phyloP scores from a whole-genome alignment of 1,140 invertebrate species.

The Aplysia californica region DNA sequence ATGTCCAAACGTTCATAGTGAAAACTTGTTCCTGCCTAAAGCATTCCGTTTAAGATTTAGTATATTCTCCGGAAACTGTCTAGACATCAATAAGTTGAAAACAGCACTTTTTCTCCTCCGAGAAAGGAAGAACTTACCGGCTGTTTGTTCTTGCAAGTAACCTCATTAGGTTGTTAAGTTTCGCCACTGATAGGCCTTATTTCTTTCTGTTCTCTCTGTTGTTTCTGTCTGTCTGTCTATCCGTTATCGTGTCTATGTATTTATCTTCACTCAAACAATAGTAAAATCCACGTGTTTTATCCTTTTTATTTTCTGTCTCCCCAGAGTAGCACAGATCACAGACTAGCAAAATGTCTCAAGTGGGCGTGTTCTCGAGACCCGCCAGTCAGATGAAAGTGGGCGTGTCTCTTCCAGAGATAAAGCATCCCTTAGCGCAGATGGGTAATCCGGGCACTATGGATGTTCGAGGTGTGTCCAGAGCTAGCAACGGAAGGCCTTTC shows the following conservation, averaged over 20 bases:
- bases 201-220: background rate
- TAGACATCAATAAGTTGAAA: background rate
- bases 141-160: background rate
- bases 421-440: conserved; percentile 36
- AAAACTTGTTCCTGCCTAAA: too few relatives aligned
- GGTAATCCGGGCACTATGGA: conserved; percentile 56
- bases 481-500: conserved; percentile 40
- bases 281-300: background rate
- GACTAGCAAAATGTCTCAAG: conserved; percentile 18
- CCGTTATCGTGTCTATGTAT: background rate
- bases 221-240: background rate
- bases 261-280: background rate
- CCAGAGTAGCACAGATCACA: background rate
- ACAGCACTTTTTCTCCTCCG: background rate
- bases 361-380: conserved; percentile 4
- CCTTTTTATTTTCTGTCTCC: background rate
- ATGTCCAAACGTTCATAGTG: too few relatives aligned
- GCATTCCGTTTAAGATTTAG: background rate
- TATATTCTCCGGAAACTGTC: background rate
- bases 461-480: conserved; percentile 57
- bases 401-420: conserved; percentile 26
- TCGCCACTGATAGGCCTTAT: background rate
- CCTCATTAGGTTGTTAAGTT: background rate
- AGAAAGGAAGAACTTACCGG: background rate
- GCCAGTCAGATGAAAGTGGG: conserved; percentile 23